A percentile compares a stretch with the other conserved stretches of the same genome.
phyloP scores from a whole-genome alignment of 2,797 vertebrate genomes.

The Myotis vivesi region DNA sequence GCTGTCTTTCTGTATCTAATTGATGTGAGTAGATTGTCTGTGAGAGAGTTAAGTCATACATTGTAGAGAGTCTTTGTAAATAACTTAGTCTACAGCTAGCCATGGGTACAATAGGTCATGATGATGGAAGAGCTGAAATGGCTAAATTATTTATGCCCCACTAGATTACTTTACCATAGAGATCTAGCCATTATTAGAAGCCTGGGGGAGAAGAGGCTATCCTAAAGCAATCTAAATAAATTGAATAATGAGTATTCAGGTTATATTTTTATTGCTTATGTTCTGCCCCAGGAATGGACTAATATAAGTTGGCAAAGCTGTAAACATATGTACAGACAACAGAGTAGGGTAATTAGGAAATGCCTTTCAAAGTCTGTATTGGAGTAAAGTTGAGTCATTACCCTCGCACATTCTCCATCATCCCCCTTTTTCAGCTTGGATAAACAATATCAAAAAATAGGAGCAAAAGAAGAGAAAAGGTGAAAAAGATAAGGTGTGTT shows the following conservation, averaged over 20 bases:
- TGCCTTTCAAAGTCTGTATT: background rate
- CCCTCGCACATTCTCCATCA: background rate
- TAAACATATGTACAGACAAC: background rate
- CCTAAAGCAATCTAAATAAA: slow-evolving; percentile 11
- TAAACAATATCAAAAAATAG: background rate
- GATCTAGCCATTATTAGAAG: background rate
- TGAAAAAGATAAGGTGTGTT: background rate
- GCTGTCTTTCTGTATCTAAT: slow-evolving; percentile 19
- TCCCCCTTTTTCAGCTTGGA: background rate
- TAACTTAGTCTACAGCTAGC: slow-evolving; percentile 28
- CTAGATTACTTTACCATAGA: background rate
- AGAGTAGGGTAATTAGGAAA: background rate
- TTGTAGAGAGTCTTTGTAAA: slow-evolving; percentile 36
- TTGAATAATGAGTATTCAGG: background rate
- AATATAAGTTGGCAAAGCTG: background rate
- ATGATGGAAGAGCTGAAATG: background rate
- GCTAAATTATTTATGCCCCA: slow-evolving; percentile 30
- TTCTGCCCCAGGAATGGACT: background rate
- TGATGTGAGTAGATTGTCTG: slow-evolving; percentile 18
- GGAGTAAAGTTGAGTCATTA: background rate
- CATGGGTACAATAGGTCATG: background rate
- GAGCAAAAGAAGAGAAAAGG: background rate
- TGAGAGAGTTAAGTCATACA: slow-evolving; percentile 1
- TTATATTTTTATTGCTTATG: background rate
- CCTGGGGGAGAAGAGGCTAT: background rate